Evolutionary conservation across 2,113 vertebrate genomes (phyloP), one percentile per base, ranked within the genome.

Genomic region (Larimichthys crocea): DNA sequence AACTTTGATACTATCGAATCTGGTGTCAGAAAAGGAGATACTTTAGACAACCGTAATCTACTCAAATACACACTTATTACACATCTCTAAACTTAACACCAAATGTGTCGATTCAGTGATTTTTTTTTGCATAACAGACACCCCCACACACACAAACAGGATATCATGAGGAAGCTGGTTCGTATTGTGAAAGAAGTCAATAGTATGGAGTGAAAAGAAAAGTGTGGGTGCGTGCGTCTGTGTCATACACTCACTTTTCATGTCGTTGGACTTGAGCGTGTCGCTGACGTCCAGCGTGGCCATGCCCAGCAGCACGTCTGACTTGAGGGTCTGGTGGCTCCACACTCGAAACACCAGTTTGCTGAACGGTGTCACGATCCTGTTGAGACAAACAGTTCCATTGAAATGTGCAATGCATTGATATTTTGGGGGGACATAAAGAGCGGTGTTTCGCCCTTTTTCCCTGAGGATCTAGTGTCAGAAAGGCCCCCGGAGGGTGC

Each of bases 251-350:
- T 96, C 92, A 99, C 98, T 87, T 94, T 97, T 99, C 97, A 99
- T 96, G 85, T 97, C 95, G 77, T 99, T 99, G 49, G 97, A 95
- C 92, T 97, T 97, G 79, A 99, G 94, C 0, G 96, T 99, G 86
- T 98, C 97, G 10, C 96, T 96, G 91, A 99, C 92, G 88, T 99
- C 97, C 92, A 99, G 93, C 29, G 92, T 93, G 86, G 98, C 97
- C 77, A 96, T 95, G 85, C 98, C 98, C 56, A 99, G 94, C 73
- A 99, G 88, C 80, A 97, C 95, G 73, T 99, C 98, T 2, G 98
- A 96, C 92, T 99, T 99, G 67, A 99, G 91, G 0, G 98, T 99
- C 86, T 99, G 98, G 92, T 99, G 97, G 94, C 98, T 99, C 98
- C 98, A 99, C 26, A 99, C 98, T 10, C 97, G 95, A 74, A 99